These are phyloP conservation scores for Tarsius wallacei DNA, from an alignment of 2,797 vertebrate species.

Conservation along the genomic window DNA sequence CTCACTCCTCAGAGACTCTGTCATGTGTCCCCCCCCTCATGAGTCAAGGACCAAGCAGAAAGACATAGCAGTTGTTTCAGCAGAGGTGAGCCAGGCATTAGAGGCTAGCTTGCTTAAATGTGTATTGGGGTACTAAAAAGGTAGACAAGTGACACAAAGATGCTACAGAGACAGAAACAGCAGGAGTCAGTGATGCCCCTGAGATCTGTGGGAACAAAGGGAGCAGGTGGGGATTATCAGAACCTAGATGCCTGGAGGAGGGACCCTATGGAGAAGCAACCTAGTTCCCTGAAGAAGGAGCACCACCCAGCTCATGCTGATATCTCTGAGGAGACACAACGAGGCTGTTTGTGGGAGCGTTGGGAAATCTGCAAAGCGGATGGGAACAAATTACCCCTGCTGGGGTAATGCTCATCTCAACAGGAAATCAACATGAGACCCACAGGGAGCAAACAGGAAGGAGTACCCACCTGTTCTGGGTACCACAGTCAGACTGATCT, in stretches of 20 bases:
- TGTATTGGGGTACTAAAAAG: neutral
- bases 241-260: neutral
- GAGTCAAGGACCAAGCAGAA: slow-evolving; percentile 11
- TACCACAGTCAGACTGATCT: neutral
- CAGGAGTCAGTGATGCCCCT: neutral
- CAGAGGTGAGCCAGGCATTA: neutral
- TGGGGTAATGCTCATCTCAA: neutral
- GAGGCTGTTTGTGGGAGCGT: neutral
- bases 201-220: neutral
- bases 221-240: neutral
- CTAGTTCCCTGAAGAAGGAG: neutral
- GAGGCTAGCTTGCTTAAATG: neutral
- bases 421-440: slow-evolving; percentile 1
- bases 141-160: neutral
- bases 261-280: neutral
- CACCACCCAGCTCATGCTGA: neutral
- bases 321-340: neutral
- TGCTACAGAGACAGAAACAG: neutral
- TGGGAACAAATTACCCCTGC: neutral
- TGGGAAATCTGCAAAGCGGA: neutral
- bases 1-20: neutral
- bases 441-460: slow-evolving; percentile 23
- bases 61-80: neutral
- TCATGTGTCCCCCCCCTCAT: neutral
- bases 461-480: neutral